Base-by-base conservation (phyloP, 2,797 vertebrate genomes). In the Tarsius wallacei region DNA sequence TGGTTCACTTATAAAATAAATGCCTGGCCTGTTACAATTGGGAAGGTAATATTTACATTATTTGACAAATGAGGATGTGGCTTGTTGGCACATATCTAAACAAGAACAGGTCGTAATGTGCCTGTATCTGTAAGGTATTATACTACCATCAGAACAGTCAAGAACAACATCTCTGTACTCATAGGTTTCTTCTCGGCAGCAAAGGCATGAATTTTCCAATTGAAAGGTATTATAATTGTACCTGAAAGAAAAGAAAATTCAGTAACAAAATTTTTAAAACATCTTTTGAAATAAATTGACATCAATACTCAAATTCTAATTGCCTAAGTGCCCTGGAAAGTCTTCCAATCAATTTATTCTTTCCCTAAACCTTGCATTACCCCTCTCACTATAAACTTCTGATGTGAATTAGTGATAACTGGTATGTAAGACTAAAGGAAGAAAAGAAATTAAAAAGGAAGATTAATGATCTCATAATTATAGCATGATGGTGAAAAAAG, bases 201-300 rank as follows among this genome's bases (percentile, higher is more conserved):
- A 98, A 64, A 17, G n/a, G 26, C 97, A 98, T 0, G 91, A 94
- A 76, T 83, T 97, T 92, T 96, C 73, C 90, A 98, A 26, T 42
- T 97, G 96, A 33, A 91, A 96, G 16, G 59, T 63, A 1, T 93
- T 7, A 17, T 98, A 96, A 92, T 98, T 96, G 61, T 98, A 98
- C 84, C 98, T 98, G 42, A 90, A 94, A 77, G 22, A 73, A 88
- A 93, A 84, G 42, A 90, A 28, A 77, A 88, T 21, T 84, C 22
- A 57, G 7, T 22, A 55, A 57, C 42, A 68, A 95, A 47, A 96
- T 26, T 93, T 73, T 78, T 36, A 49, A 26, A 89, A 87, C 28
- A 19, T n/a, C n/a, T 64, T 42, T 59, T 42, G 42, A 61, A 49
- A 59, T 33, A 90, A 53, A 76, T 15, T 66, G 61, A 68, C 28